Evolutionary conservation across 2,888 invertebrate genomes (phyloP).

Genomic region (Zeuzera pyrina): DNA sequence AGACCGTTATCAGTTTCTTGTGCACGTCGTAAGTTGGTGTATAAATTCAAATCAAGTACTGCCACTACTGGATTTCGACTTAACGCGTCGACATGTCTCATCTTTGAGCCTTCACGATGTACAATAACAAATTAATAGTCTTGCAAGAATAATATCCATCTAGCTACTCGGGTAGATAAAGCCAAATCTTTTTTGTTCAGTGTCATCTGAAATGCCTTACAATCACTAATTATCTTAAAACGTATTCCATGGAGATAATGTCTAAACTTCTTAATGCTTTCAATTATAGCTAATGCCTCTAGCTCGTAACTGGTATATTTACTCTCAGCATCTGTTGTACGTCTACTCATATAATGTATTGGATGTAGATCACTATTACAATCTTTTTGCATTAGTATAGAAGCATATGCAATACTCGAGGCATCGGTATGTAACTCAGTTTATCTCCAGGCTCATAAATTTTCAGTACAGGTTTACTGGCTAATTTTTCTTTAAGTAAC

Average conservation of each 20-base stretch:
- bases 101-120: not conserved
- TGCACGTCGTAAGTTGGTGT: too few species aligned
- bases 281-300: too few species aligned
- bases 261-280: not conserved
- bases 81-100: too few species aligned
- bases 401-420: not conserved
- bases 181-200: not conserved
- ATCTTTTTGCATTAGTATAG: constrained; percentile 7
- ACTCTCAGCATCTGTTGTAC: not conserved
- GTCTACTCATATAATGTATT: constrained; percentile 1
- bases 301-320: too few species aligned
- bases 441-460: not conserved
- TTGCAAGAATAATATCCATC: not conserved
- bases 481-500: constrained; percentile 16
- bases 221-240: not conserved
- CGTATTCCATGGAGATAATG: not conserved
- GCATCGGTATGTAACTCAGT: not conserved
- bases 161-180: not conserved
- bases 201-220: not conserved
- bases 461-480: constrained; percentile 13
- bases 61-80: too few species aligned
- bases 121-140: not conserved
- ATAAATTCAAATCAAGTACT: too few species aligned
- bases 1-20: too few species aligned
- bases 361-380: constrained; percentile 1